A percentile compares a stretch with the other conserved stretches of the same genome.
These are phyloP conservation scores for Limnothrissa miodon DNA, from an alignment of 2,113 vertebrate genomes.

Conservation along the genomic window DNA sequence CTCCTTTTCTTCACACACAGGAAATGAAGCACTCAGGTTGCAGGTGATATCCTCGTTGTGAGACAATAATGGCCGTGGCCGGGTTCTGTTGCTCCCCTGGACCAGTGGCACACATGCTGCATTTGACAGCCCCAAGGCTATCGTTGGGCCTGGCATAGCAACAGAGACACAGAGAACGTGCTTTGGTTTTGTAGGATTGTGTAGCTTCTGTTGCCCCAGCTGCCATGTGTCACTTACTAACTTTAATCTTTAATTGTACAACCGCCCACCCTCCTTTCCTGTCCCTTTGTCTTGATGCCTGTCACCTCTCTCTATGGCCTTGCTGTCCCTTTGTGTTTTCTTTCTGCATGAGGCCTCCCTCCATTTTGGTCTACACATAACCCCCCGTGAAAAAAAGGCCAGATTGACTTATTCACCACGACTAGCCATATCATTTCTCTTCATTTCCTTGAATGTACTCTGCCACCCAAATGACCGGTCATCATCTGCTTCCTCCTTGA, in stretches of 20 bases:
- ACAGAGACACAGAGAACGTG: not conserved
- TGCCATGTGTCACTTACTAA: not conserved
- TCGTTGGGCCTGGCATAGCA: conserved; percentile 29
- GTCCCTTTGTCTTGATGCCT: not conserved
- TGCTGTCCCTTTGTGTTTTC: not conserved
- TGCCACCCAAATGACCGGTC: not conserved
- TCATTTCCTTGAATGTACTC: conserved; percentile 6
- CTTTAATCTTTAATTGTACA: conserved; percentile 9
- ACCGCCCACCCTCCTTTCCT: not conserved
- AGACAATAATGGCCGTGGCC: not conserved
- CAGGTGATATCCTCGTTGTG: conserved; percentile 48
- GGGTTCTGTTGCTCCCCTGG: not conserved
- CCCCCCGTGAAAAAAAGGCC: not conserved
- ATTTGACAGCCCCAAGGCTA: conserved; percentile 35
- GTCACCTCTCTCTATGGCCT: not conserved
- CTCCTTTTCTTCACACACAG: conserved; percentile 48
- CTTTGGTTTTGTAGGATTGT: not conserved
- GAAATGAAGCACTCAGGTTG: conserved; percentile 59
- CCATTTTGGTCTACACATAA: not conserved
- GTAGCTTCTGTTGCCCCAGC: conserved; percentile 7
- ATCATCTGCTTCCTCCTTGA: not conserved
- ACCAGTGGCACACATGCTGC: conserved; percentile 28
- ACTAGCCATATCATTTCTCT: not conserved
- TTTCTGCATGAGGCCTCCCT: not conserved
- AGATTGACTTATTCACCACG: not conserved